Conservation (phyloP, 2,113 vertebrate genomes). For the Ariopsis seemanni region DNA sequence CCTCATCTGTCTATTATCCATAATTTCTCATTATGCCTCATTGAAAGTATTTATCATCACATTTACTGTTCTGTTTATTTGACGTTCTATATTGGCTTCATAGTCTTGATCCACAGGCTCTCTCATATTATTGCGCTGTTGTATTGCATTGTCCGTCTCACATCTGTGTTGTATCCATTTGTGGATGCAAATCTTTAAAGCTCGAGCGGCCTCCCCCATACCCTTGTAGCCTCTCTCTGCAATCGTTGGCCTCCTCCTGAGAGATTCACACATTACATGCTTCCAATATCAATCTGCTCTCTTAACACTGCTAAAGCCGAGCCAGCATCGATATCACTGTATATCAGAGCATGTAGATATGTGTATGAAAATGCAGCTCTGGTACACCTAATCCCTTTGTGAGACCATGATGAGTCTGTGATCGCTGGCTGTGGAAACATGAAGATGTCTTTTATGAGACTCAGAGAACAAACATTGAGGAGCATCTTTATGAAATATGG, state of each 20-base stretch:
- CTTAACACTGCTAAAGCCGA: not conserved
- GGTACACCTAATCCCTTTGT: not conserved
- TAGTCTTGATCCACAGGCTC: not conserved
- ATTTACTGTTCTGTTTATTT: not conserved
- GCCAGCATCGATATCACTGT: not conserved
- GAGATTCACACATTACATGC: constrained; percentile 27
- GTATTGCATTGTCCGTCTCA: not conserved
- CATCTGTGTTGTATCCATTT: not conserved
- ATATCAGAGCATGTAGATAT: not conserved
- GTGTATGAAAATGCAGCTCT: not conserved
- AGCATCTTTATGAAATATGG: constrained; percentile 27
- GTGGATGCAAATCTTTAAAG: constrained; percentile 31
- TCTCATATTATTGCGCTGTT: constrained; percentile 1
- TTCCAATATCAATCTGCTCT: constrained; percentile 2
- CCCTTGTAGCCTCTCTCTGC: constrained; percentile 7
- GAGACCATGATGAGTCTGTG: not conserved
- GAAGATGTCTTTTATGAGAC: not conserved
- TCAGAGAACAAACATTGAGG: not conserved
- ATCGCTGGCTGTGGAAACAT: not conserved
- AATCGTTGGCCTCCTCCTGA: constrained; percentile 4
- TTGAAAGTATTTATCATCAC: not conserved
- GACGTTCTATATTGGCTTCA: not conserved
- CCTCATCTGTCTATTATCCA: too few species aligned
- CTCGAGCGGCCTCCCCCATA: not conserved
- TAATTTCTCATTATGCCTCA: not conserved